Evolutionary conservation across 2,113 vertebrate genomes (phyloP).

Genomic region (Crotalus helleri): DNA sequence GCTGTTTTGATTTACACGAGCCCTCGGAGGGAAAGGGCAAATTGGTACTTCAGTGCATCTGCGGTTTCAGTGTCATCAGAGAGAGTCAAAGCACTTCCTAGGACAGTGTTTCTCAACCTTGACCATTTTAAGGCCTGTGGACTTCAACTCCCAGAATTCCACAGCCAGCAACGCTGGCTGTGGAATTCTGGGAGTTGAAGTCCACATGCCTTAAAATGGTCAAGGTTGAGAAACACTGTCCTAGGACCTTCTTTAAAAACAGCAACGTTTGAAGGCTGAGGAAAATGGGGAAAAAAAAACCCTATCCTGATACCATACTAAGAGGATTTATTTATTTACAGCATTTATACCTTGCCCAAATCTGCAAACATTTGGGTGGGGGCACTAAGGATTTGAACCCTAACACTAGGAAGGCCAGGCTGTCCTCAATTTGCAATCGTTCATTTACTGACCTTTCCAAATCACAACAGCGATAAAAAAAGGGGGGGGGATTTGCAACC

Average conservation of each 20-base stretch:
- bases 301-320: neutral
- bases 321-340: neutral
- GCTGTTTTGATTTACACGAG: neutral
- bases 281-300: neutral
- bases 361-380: neutral
- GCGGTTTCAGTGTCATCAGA: neutral
- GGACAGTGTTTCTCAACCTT: too few species aligned
- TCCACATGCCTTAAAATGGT: too few species aligned
- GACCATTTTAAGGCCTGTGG: too few species aligned
- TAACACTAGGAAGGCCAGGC: neutral
- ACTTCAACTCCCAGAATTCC: too few species aligned
- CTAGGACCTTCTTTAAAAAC: neutral
- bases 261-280: neutral
- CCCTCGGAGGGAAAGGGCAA: neutral
- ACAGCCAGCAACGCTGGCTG: too few species aligned
- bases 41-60: neutral
- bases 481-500: neutral
- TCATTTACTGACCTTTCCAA: neutral
- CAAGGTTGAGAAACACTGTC: neutral
- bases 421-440: neutral
- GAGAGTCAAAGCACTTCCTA: neutral
- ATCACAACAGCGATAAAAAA: neutral
- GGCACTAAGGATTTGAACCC: neutral
- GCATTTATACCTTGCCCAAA: neutral
- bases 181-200: too few species aligned